Conservation (phyloP, 2,888 invertebrate genomes). For the Chaetoderma sp. region DNA sequence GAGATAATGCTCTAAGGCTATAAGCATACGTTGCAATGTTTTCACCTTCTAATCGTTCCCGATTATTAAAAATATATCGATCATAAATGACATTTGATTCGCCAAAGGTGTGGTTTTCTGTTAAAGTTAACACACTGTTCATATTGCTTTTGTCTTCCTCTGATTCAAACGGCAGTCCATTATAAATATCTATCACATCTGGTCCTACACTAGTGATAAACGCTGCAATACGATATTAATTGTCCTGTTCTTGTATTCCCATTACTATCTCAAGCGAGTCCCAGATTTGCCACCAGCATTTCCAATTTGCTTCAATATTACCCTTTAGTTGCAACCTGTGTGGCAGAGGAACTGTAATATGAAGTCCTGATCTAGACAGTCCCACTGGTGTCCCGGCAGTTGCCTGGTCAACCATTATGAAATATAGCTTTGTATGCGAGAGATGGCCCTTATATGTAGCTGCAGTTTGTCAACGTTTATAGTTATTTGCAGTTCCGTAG, state of each 20-base stretch:
- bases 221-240: neutral
- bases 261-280: neutral
- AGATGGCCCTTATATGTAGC: too few species aligned
- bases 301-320: neutral
- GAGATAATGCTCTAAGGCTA: constrained; percentile 1
- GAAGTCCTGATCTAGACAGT: too few species aligned
- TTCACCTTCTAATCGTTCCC: constrained; percentile 8
- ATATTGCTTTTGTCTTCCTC: neutral
- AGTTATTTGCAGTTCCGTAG: too few species aligned
- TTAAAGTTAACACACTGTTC: neutral
- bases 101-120: neutral
- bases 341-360: neutral
- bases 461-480: too few species aligned
- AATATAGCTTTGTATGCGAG: too few species aligned
- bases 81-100: constrained; percentile 10
- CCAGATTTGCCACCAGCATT: neutral
- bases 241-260: neutral
- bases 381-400: too few species aligned
- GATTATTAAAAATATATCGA: constrained; percentile 8
- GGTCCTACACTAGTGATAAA: neutral
- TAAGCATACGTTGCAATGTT: constrained; percentile 9
- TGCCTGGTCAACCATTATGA: too few species aligned
- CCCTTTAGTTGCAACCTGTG: neutral
- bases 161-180: neutral
- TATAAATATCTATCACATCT: neutral